These are phyloP conservation scores for Prochilodus magdalenae DNA, from an alignment of 2,113 vertebrate genomes.

Conservation along the genomic window DNA sequence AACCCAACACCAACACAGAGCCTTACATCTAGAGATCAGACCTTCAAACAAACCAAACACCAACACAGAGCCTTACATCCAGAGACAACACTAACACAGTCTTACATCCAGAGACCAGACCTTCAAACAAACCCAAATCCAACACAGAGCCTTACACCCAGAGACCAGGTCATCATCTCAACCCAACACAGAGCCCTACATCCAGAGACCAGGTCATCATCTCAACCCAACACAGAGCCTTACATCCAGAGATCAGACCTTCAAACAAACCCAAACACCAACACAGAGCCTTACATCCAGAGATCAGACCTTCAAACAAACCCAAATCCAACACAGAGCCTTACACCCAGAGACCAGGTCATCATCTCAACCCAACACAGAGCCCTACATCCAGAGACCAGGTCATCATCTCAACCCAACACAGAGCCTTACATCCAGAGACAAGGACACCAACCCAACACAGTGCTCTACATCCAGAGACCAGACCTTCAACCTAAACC, in stretches of 20 bases:
- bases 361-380: neutral
- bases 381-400: neutral
- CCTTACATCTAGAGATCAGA: neutral
- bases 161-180: neutral
- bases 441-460: too few relatives aligned
- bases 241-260: too few relatives aligned
- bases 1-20: slow-evolving; percentile 46
- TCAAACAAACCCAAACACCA: too few relatives aligned
- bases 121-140: slow-evolving; percentile 48
- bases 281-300: neutral
- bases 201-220: too few relatives aligned
- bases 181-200: neutral
- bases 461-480: neutral
- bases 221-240: slow-evolving; percentile 5
- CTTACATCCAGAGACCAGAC: neutral
- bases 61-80: neutral
- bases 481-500: neutral
- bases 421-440: neutral
- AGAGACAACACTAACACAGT: neutral
- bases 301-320: slow-evolving; percentile 30
- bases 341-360: neutral
- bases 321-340: slow-evolving; percentile 41
- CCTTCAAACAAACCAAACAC: slow-evolving; percentile 45
- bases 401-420: slow-evolving; percentile 28
- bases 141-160: neutral